Base-by-base conservation (phyloP, 2,888 invertebrate genomes). In the Tinea trinotella region DNA sequence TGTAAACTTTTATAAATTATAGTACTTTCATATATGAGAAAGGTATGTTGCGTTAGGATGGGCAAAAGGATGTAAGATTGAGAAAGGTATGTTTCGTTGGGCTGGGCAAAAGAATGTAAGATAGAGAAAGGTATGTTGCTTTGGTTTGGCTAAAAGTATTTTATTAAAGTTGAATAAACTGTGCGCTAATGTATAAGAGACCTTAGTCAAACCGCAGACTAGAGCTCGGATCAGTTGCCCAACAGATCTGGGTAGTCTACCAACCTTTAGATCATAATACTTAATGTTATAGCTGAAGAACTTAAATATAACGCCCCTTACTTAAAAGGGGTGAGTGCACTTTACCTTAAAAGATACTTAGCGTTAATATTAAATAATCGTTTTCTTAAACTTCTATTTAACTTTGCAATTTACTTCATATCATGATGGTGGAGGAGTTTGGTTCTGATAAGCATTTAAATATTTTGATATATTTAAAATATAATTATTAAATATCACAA, bases 251-350 rank as follows among this genome's bases (percentile, higher is more conserved):
- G 17, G 44, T 24, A 44, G n/a, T 35, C 15, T 7, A 4, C 7
- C 18, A 17, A 13, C 50, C 24, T 50, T 34, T 53, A 36, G 20
- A 53, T 53, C 53, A 53, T 54, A 22, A 40, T 15, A 63, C 61
- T 64, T 68, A 65, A 68, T 66, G 60, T 59, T 59, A 17, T 52
- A 55, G 57, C 48, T 56, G 24, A 44, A 67, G 70, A 71, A 75
- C 75, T 79, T 78, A 79, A 79, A 74, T 69, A 70, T 67, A 71
- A 71, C 69, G 71, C 67, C 75, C 79, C 70, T 62, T 73, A 71
- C 81, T 81, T 83, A 82, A 83, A 82, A 81, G 82, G 81, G 82
- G 81, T 83, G 81, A 82, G 77, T 72, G 78, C 73, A 79, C 75
- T 79, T 79, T 66, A 66, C 59, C 65, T 66, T 72, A 74, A 78